Conservation (phyloP, 2,797 vertebrate genomes). For the Pangasius larnaudii region DNA sequence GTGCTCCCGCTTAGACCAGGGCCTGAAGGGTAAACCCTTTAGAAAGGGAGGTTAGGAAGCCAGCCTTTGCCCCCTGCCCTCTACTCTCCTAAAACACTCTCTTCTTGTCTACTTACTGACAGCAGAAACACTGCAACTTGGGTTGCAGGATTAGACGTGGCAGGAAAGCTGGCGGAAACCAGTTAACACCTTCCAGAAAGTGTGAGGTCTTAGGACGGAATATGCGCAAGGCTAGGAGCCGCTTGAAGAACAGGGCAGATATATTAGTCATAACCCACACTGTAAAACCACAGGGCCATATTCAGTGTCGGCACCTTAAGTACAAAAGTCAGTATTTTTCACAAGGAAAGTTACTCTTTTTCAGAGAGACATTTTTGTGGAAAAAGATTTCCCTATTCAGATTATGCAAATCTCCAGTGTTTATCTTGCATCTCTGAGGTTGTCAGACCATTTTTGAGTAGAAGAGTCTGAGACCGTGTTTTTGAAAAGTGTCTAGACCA, state of each 20-base stretch:
- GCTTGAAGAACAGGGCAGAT: background rate
- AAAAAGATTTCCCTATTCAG: background rate
- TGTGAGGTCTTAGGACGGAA: constrained; percentile 10
- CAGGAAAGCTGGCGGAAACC: constrained; percentile 24
- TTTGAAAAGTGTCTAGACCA: background rate
- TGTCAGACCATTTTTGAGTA: background rate
- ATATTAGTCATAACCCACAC: background rate
- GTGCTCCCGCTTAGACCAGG: constrained; percentile 52
- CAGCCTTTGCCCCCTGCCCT: constrained; percentile 28
- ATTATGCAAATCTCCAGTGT: constrained; percentile 16
- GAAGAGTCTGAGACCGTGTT: background rate
- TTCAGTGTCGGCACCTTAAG: background rate
- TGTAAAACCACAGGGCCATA: background rate
- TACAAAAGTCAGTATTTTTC: background rate
- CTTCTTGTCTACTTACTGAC: constrained; percentile 31
- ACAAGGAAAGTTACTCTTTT: background rate
- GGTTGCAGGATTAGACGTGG: constrained; percentile 32
- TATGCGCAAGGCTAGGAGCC: background rate
- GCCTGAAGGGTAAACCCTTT: constrained; percentile 46
- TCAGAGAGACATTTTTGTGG: background rate
- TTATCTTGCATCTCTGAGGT: background rate
- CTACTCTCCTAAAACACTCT: constrained; percentile 30
- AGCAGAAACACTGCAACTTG: constrained; percentile 33
- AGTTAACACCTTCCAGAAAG: constrained; percentile 25
- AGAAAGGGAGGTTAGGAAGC: constrained; percentile 12